Base-by-base conservation (phyloP, 1,140 invertebrate species). In the Lordiphosa stackelbergi region DNA sequence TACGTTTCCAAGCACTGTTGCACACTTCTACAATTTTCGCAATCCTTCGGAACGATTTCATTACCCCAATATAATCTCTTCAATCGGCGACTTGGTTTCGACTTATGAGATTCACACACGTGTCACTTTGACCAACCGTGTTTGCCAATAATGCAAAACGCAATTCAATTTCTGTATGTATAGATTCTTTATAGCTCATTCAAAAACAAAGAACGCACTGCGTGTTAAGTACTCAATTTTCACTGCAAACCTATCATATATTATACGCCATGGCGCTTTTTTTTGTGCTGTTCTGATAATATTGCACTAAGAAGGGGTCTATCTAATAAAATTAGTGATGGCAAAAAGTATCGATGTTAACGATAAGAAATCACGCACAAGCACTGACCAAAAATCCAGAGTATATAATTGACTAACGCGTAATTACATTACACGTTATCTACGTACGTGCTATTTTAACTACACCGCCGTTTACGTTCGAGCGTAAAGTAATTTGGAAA, bases 91-190 rank as follows among this genome's bases (percentile, higher is more conserved):
- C 37, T 31, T 38, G 31, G 42, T 42, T 45, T 55, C 40, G 64
- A 68, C 75, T 74, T 81, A 81, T 83, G 69, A 83, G 78, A 83
- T 83, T 83, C 72, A 83, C 77, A 83, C 77, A 83, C 77, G 77
- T 83, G 77, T 83, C 77, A 83, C 78, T 83, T 83, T 66, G 54
- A 55, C 52, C 54, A 70, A 53, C 58, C 43, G 43, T 78, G 45
- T 60, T 59, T 68, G 54, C 66, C 34, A 70, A 58, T 40, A 49
- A 48, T 46, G 47, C 58, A 53, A 47, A 70, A 58, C 42, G 73
- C 53, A 52, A 57, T 45, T 63, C 19, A 51, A 53, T 54, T 54
- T 69, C 58, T 64, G 37, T 41, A 22, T 36, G 31, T 13, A 59
- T 42, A 42, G 37, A 22, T 51, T 42, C 64, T 35, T 31, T 36